phyloP scores from a whole-genome alignment of 2,888 invertebrate species.

The Melinaea menophilus region DNA sequence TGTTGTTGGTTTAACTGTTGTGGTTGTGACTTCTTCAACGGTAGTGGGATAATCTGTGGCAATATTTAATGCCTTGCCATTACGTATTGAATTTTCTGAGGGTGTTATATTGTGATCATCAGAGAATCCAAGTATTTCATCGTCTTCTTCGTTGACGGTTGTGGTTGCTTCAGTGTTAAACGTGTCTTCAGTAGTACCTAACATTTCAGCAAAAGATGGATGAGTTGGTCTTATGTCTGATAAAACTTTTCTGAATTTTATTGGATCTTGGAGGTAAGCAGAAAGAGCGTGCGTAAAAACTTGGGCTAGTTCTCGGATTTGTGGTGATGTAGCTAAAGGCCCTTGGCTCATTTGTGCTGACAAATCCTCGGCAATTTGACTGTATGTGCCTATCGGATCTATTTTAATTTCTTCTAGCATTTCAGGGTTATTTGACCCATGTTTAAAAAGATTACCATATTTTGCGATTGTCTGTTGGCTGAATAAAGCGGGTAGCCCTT shows the following conservation, averaged over 20 bases:
- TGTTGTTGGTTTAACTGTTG: slow-evolving; percentile 39
- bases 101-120: slow-evolving; percentile 74
- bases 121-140: slow-evolving; percentile 87
- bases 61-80: slow-evolving; percentile 66
- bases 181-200: slow-evolving; percentile 57
- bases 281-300: slow-evolving; percentile 90
- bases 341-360: slow-evolving; percentile 81
- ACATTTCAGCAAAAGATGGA: slow-evolving; percentile 77
- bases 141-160: slow-evolving; percentile 82
- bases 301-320: slow-evolving; percentile 87
- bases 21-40: slow-evolving; percentile 44
- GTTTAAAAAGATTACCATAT: slow-evolving; percentile 71
- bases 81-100: slow-evolving; percentile 49
- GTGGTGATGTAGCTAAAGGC: slow-evolving; percentile 79
- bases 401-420: slow-evolving; percentile 62
- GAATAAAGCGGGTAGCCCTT: slow-evolving; percentile 78
- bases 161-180: slow-evolving; percentile 77
- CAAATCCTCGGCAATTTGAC: slow-evolving; percentile 74
- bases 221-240: slow-evolving; percentile 89
- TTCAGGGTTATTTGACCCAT: slow-evolving; percentile 54
- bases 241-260: slow-evolving; percentile 86
- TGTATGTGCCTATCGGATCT: slow-evolving; percentile 65
- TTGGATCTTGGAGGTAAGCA: slow-evolving; percentile 89
- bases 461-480: slow-evolving; percentile 83
- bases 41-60: slow-evolving; percentile 42